Evolutionary conservation across 2,113 vertebrate species (phyloP).

Genomic region (Tichodroma muraria): DNA sequence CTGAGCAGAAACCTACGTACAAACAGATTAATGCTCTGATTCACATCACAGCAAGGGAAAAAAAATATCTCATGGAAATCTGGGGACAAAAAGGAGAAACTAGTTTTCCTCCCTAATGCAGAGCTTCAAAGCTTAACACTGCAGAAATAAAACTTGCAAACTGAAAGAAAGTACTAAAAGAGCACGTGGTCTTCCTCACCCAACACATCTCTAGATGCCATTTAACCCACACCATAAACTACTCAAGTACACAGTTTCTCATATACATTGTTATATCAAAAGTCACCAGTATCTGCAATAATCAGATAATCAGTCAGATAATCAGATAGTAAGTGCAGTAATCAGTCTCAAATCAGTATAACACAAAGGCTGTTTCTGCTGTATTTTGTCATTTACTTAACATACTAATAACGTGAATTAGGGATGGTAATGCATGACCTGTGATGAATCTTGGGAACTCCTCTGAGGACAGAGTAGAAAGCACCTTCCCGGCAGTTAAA

Average conservation of each 20-base stretch:
- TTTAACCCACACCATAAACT: neutral
- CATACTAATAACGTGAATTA: neutral
- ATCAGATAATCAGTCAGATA: too few relatives aligned
- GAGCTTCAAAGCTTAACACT: neutral
- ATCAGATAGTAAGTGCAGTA: too few relatives aligned
- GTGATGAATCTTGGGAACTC: neutral
- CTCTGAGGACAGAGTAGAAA: neutral
- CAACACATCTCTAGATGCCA: neutral
- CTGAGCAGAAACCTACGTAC: neutral
- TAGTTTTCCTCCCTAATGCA: neutral
- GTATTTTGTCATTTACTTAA: neutral
- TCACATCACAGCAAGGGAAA: neutral
- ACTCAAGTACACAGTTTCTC: neutral
- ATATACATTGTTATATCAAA: neutral
- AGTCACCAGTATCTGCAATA: neutral
- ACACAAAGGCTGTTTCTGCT: neutral
- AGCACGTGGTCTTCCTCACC: neutral
- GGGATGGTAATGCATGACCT: neutral
- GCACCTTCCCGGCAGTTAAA: neutral
- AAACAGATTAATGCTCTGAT: neutral
- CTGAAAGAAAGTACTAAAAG: neutral
- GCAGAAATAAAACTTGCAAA: neutral
- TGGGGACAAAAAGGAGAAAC: neutral
- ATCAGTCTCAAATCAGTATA: neutral
- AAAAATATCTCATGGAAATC: neutral